phyloP scores from a whole-genome alignment of 1,140 invertebrate species.

The Thaumatotibia leucotreta region DNA sequence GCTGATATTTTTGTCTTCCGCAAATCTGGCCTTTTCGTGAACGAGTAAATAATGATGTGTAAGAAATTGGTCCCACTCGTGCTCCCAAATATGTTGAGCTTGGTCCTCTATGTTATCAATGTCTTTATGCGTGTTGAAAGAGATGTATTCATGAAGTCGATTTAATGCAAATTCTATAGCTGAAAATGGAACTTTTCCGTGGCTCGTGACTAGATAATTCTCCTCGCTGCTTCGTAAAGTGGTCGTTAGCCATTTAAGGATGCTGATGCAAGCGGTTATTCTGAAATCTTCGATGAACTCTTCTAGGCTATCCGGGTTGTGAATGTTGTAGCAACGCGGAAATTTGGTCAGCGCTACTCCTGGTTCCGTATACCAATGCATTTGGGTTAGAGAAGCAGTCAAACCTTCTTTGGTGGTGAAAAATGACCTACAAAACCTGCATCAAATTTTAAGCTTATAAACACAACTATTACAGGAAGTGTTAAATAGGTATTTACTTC shows the following conservation, averaged over 20 bases:
- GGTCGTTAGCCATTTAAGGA: conserved; percentile 86
- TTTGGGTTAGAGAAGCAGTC: conserved; percentile 88
- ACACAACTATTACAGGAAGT: too few relatives aligned
- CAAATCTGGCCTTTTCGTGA: conserved; percentile 79
- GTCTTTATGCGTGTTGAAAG: conserved; percentile 87
- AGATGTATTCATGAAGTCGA: conserved; percentile 86
- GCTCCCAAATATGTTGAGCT: conserved; percentile 82
- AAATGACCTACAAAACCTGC: conserved; percentile 85
- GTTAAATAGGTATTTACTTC: too few relatives aligned
- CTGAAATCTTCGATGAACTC: conserved; percentile 95
- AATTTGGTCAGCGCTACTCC: conserved; percentile 88
- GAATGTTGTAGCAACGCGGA: conserved; percentile 92
- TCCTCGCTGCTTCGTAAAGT: conserved; percentile 78
- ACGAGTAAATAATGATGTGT: conserved; percentile 84
- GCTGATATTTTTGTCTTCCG: conserved; percentile 55
- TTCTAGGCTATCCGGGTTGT: conserved; percentile 89
- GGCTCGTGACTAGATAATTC: conserved; percentile 74
- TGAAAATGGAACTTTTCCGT: conserved; percentile 83
- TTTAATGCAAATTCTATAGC: conserved; percentile 88
- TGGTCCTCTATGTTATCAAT: conserved; percentile 85
- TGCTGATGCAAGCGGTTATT: conserved; percentile 89
- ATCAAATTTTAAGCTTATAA: conserved; percentile 3
- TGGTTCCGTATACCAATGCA: conserved; percentile 93
- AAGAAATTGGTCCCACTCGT: conserved; percentile 92
- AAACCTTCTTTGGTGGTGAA: conserved; percentile 95